Evolutionary conservation across 92 coral and sea anemone genomes (phyloP), one percentile per base, ranked within the genome.

Genomic region (Micromussa lordhowensis): DNA sequence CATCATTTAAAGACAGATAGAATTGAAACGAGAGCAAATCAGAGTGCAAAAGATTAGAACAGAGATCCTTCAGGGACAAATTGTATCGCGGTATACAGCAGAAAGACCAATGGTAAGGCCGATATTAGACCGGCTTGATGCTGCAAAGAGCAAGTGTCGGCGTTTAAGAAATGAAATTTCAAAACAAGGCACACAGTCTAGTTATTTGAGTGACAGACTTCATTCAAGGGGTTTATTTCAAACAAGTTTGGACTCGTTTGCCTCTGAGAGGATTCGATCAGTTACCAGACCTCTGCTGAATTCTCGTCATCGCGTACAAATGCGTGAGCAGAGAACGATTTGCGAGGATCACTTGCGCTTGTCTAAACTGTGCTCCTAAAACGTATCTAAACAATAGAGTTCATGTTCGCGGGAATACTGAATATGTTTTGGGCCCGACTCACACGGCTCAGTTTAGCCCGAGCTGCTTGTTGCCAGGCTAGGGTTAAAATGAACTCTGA

Each of bases 1-100:
- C 24, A 78, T 38, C 59, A 74, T 59, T 77, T 93, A 59, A 91
- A 83, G 68, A 90, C 73, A 78, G 91, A 90, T 68, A 78, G 91
- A 88, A 69, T 79, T 94, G 80, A 92, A 79, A 51, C 81, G 85
- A 15, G 95, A 94, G 40, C 97, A 94, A 81, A 48, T 81, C 71
- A 85, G 88, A 30, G 91, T 93, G 31, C 98, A 91, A 51, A 83
- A 64, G 35, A 82, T 91, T 77, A 75, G 93, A 80, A 92, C 93
- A 15, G 87, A 89, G 79, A 66, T 93, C 22, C 61, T 91, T 35
- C 87, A 89, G n/a, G 71, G 90, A n/a, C 92, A 93, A 57, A 61
- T 92, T 7, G 34, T 70, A 19, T 35, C 85, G 4, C 84, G 82
- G 49, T 82, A 85, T 73, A 75, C 87, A 10, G 49, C 81, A 14